Base-by-base conservation (phyloP, 2,888 invertebrate genomes). In the Globia sparganii region DNA sequence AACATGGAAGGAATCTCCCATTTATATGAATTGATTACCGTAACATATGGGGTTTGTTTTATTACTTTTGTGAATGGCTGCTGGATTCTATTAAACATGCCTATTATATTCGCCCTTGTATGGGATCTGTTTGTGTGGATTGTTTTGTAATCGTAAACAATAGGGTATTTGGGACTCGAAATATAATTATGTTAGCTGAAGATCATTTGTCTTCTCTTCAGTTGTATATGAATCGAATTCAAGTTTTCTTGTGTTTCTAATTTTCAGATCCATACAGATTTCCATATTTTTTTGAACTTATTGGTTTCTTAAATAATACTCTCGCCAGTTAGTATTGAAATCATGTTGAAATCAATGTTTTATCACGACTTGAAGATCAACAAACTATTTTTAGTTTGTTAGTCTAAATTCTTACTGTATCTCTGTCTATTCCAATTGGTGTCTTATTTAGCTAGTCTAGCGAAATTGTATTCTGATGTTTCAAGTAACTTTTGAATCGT, bases 31-130 rank as follows among this genome's bases (percentile, higher is more conserved):
- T 76, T 87, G 86, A 80, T 86, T 80, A 78, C 76, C 49, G 64
- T 72, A 59, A 72, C 83, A 71, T 78, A 76, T 69, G 73, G 80
- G 84, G 65, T 66, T 80, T 80, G 73, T 87, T 85, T 85, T 87
- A 86, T 87, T 83, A 74, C 83, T 74, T 77, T 61, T 77, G 69
- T 31, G 46, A 75, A 56, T 77, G 66, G 40, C 65, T 53, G 43
- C 83, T 61, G 68, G 78, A 62, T 86, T 77, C 58, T 68, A 82
- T 82, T 53, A 83, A 21, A 73, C 31, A 21, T 71, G 56, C n/a
- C n/a, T n/a, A n/a, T n/a, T n/a, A n/a, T n/a, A n/a, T 82, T 85
- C 53, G 65, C 37, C 18, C 68, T 59, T 53, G 15, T 67, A 28
- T 46, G 49, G 58, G n/a, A 72, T 70, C 37, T 65, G 65, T 53